Base-by-base conservation (phyloP, 2,113 vertebrate genomes). In the Myrmecophaga tridactyla region DNA sequence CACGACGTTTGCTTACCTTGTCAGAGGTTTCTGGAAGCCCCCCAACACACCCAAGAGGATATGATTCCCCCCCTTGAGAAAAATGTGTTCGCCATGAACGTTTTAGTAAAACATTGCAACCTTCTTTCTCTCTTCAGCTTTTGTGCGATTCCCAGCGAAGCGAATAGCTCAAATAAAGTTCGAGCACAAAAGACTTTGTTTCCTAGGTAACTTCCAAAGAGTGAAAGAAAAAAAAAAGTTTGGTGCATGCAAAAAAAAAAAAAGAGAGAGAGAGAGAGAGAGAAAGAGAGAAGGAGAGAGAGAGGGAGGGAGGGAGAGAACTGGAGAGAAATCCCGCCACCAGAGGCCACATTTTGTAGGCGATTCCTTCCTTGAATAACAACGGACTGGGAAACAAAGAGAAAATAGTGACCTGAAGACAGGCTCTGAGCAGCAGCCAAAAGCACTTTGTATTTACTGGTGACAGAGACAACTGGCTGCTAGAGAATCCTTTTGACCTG, bases 111-210 rank as follows among this genome's bases (percentile, higher is more conserved):
- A 98, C 97, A 98, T 97, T 63, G 78, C 96, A 98, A 98, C 90
- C 96, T 98, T 96, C 98, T 96, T 98, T 98, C 97, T 98, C 97
- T 98, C 97, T 98, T 97, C 96, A 98, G 98, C 98, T 98, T 99
- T 99, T 99, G 99, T 99, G 98, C 97, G 96, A 98, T 97, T 98
- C 97, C 98, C 98, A 95, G 98, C 95, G 96, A 98, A 98, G 97
- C 98, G 97, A 98, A 98, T 98, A 98, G 98, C 99, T 98, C 98
- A 96, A 98, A 99, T 98, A 99, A 99, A 99, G 98, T 98, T 98
- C 69, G 86, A 98, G 97, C 98, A 99, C 99, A 99, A 99, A 99
- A 99, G 99, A 99, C 97, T 98, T 97, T 96, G 99, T 99, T 99
- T 99, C 99, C 99, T 98, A 98, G 99, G 99, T 99, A 99, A 99